Evolutionary conservation across 2,797 vertebrate genomes (phyloP).

Genomic region (Mallotus villosus): DNA sequence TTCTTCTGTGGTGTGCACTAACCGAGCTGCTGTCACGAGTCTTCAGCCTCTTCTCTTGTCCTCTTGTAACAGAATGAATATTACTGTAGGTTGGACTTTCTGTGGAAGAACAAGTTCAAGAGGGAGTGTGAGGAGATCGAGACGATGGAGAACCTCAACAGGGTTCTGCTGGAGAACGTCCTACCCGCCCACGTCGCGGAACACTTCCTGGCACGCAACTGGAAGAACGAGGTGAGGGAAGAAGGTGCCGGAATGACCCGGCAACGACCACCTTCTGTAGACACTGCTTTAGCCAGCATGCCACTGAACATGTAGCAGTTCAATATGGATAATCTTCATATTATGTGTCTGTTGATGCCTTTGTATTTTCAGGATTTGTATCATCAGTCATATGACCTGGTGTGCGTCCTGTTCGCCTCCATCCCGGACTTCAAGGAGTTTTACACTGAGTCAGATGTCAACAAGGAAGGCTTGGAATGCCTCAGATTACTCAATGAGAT

Average conservation of each 20-base stretch:
- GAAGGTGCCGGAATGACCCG: background rate
- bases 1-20: too few species aligned
- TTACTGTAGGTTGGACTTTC: constrained; percentile 96
- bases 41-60: constrained; percentile 83
- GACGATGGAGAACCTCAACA: constrained; percentile 98
- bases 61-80: constrained; percentile 86
- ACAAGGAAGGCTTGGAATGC: constrained; percentile 97
- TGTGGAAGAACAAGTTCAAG: constrained; percentile 99
- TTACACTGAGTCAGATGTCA: constrained; percentile 96
- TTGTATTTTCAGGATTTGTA: constrained; percentile 83
- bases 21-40: background rate
- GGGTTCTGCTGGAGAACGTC: constrained; percentile 95
- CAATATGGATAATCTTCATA: too few species aligned
- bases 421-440: constrained; percentile 99
- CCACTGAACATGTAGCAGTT: too few species aligned
- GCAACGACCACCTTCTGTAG: too few species aligned
- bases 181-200: constrained; percentile 93
- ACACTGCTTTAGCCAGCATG: too few species aligned
- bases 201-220: constrained; percentile 93
- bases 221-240: constrained; percentile 91
- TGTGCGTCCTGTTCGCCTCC: constrained; percentile 98
- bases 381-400: constrained; percentile 94
- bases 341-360: too few species aligned
- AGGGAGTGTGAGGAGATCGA: constrained; percentile 99
- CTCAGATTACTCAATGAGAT: constrained; percentile 96